Evolutionary conservation across 2,797 vertebrate genomes (phyloP).

Genomic region (Protosalanx chinensis): DNA sequence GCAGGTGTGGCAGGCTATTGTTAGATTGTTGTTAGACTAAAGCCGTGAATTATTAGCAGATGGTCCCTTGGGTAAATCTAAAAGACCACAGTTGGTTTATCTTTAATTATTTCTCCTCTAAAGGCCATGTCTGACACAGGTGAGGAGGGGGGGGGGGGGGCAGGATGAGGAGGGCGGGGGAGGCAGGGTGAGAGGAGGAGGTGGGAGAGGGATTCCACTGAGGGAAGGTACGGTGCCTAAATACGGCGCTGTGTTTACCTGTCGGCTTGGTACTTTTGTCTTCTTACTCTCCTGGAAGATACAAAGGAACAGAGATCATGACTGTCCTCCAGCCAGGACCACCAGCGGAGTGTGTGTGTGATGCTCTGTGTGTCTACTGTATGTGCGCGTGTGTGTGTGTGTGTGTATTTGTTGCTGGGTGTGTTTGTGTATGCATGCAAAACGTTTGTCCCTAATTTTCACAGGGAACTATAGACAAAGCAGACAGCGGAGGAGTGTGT

Average conservation of each 20-base stretch:
- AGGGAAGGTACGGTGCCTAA: constrained; percentile 66
- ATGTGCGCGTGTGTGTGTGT: constrained; percentile 26
- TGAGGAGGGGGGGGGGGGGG: background rate
- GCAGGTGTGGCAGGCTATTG: constrained; percentile 51
- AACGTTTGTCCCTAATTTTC: constrained; percentile 72
- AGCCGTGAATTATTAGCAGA: constrained; percentile 39
- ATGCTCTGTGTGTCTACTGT: constrained; percentile 6
- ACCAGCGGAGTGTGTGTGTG: constrained; percentile 51
- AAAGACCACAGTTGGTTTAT: constrained; percentile 25
- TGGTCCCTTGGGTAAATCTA: constrained; percentile 51
- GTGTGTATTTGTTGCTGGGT: constrained; percentile 63
- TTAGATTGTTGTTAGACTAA: constrained; percentile 45
- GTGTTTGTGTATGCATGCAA: constrained; percentile 68
- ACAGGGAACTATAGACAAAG: constrained; percentile 50
- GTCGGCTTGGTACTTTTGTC: constrained; percentile 65
- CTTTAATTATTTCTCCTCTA: background rate
- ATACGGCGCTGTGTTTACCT: constrained; percentile 72
- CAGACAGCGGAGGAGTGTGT: constrained; percentile 16
- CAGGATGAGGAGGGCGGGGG: background rate
- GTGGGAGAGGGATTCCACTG: constrained; percentile 48
- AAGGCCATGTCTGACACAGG: background rate
- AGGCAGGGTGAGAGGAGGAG: background rate
- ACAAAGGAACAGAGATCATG: constrained; percentile 63
- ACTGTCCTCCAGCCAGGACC: constrained; percentile 61
- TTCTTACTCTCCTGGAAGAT: constrained; percentile 61